Percentiles rank a stretch among this genome's conserved stretches.
These are phyloP conservation scores for Nomada lathburiana DNA, from an alignment of 2,888 invertebrate species.

Conservation along the genomic window DNA sequence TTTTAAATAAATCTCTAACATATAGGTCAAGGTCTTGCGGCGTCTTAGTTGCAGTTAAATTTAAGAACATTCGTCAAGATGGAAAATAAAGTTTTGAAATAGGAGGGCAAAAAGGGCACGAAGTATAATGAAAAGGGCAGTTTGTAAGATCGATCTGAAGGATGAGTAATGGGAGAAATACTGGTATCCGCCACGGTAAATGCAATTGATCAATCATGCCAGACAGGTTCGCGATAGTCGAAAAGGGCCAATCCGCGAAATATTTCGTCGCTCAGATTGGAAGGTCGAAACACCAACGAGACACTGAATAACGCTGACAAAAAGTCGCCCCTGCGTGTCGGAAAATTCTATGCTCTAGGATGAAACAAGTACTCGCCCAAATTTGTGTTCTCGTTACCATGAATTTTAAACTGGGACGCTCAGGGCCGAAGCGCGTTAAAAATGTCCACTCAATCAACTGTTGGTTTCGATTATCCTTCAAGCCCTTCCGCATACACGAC, in stretches of 20 bases:
- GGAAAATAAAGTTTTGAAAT: not conserved
- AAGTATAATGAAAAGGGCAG: not conserved
- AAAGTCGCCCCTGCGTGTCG: too few species aligned
- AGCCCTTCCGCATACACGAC: too few species aligned
- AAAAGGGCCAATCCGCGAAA: not conserved
- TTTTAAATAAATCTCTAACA: slow-evolving; percentile 6
- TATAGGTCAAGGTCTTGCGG: slow-evolving; percentile 16
- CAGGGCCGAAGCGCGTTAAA: too few species aligned
- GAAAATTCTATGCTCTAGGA: too few species aligned
- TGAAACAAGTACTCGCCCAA: too few species aligned
- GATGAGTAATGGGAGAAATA: not conserved
- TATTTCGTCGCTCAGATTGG: not conserved
- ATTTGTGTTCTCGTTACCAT: too few species aligned
- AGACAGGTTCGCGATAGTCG: slow-evolving; percentile 9
- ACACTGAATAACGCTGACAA: too few species aligned
- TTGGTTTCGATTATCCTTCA: too few species aligned
- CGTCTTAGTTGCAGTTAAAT: too few species aligned
- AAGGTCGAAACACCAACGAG: not conserved
- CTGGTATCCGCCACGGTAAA: not conserved
- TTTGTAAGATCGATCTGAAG: not conserved
- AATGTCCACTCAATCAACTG: too few species aligned
- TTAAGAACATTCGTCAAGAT: not conserved
- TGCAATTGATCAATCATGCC: slow-evolving; percentile 2
- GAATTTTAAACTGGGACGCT: too few species aligned
- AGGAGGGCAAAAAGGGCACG: not conserved